phyloP scores from a whole-genome alignment of 2,797 vertebrate genomes.

The Macroramphosus scolopax region DNA sequence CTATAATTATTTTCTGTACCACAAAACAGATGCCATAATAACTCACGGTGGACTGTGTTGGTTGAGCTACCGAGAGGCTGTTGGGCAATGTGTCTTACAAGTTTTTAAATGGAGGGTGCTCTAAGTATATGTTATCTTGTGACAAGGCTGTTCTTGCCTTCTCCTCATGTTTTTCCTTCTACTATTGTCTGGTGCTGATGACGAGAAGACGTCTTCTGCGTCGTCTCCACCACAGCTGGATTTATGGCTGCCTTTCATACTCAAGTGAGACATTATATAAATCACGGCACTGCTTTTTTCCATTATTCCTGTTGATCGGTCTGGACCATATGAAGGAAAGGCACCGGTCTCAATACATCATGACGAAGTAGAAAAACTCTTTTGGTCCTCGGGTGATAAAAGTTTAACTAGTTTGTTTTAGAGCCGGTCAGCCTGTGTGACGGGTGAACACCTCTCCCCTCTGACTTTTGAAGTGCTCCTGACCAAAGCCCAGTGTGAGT shows the following conservation, averaged over 20 bases:
- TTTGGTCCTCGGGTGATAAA: slow-evolving; percentile 44
- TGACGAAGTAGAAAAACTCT: too few relatives aligned
- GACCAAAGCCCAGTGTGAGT: slow-evolving; percentile 36
- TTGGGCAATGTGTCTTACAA: slow-evolving; percentile 15
- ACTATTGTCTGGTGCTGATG: slow-evolving; percentile 23
- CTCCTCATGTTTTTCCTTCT: slow-evolving; percentile 31
- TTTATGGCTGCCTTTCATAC: slow-evolving; percentile 27
- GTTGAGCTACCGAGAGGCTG: slow-evolving; percentile 23
- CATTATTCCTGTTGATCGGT: slow-evolving; percentile 25
- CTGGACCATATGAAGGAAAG: slow-evolving; percentile 26
- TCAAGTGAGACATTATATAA: slow-evolving; percentile 41
- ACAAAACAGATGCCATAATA: slow-evolving; percentile 56
- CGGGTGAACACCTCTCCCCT: slow-evolving; percentile 37
- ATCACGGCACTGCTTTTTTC: too few relatives aligned
- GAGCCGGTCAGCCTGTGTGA: slow-evolving; percentile 41
- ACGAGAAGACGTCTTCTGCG: slow-evolving; percentile 36
- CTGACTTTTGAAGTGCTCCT: slow-evolving; percentile 46
- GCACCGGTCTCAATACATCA: too few relatives aligned
- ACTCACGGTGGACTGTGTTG: slow-evolving; percentile 34
- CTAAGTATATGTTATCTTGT: slow-evolving; percentile 42
- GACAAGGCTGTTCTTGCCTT: slow-evolving; percentile 24
- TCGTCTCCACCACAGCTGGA: slow-evolving; percentile 21
- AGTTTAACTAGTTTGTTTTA: slow-evolving; percentile 72
- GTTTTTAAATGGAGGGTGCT: slow-evolving; percentile 28
- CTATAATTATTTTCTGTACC: slow-evolving; percentile 63